Evolutionary conservation across 1,140 invertebrate genomes (phyloP).

Genomic region (Heliothis virescens): DNA sequence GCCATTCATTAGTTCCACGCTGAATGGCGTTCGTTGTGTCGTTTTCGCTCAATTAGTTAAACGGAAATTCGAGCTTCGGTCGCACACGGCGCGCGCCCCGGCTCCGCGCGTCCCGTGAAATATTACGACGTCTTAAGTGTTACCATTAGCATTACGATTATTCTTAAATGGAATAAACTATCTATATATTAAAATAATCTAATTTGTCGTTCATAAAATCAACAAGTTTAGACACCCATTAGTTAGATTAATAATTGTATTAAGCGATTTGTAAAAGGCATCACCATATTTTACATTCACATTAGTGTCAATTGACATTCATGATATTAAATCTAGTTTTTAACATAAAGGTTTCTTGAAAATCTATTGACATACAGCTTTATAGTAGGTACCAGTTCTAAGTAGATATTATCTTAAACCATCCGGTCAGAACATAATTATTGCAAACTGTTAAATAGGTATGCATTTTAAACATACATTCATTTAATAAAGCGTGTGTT

Average conservation of each 20-base stretch:
- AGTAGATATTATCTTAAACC: not conserved
- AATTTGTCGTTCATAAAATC: conserved; percentile 33
- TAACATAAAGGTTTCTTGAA: not conserved
- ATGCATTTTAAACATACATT: not conserved
- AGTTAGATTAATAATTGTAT: conserved; percentile 10
- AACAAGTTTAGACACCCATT: conserved; percentile 1
- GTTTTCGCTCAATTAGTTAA: conserved; percentile 86
- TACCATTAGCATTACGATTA: conserved; percentile 43
- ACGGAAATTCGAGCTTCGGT: conserved; percentile 75
- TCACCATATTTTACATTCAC: conserved; percentile 9
- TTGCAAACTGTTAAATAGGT: not conserved
- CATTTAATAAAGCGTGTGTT: not conserved
- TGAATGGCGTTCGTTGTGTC: conserved; percentile 80
- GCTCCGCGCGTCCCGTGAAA: conserved; percentile 25
- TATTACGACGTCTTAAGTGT: conserved; percentile 46
- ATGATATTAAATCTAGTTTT: conserved; percentile 2
- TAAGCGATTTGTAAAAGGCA: conserved; percentile 10
- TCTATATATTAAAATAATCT: conserved; percentile 28
- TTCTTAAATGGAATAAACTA: conserved; percentile 41
- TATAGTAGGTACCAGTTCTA: not conserved
- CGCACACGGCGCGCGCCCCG: conserved; percentile 68
- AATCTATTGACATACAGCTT: conserved; percentile 2
- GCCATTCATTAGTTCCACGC: conserved; percentile 83
- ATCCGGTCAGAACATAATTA: not conserved
- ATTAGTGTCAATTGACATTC: conserved; percentile 14